Evolutionary conservation across 2,888 invertebrate genomes (phyloP), one percentile per base, ranked within the genome.

Genomic region (Chrysotoxum bicinctum): DNA sequence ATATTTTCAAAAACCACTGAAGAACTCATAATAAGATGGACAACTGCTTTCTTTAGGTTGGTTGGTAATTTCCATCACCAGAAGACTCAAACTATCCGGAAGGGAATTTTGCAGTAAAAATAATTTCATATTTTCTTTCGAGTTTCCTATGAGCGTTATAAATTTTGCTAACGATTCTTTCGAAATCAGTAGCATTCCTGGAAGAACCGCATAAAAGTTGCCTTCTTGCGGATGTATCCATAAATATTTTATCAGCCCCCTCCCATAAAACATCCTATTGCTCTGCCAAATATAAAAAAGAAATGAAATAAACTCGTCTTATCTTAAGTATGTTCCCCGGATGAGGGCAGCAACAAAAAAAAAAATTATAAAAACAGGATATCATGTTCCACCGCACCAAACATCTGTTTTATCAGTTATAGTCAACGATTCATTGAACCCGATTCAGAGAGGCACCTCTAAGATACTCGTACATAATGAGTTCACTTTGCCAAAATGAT

Each of bases 341-440:
- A 6, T 43, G 19, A 26, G 5, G 30, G 19, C n/a, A 45, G n/a
- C n/a, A n/a, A n/a, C n/a, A 62, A 9, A 37, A 40, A 45, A 32
- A 16, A 16, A 54, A 30, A 3, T 8, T 21, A 58, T 58, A 64
- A 32, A 32, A 14, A 64, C 45, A 45, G 12, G 14, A 21, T 45
- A 64, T 19, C 45, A 40, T 40, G 40, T 30, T 30, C 32, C 4
- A 12, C 16, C 43, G 26, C 1, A 7, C 26, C 16, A 40, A 7
- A 21, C 35, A 12, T 43, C 30, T 7, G 16, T 32, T 19, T 19
- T 64, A 45, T 64, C 30, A 64, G 26, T n/a, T 35, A 58, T 30
- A 26, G 16, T 26, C 12, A 26, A 32, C 64, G 45, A 64, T 45
- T 64, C 64, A 64, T 45, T 62, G 62, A 62, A 62, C 62, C 19